phyloP scores from a whole-genome alignment of 2,113 vertebrate species.

The Prionailurus viverrinus region DNA sequence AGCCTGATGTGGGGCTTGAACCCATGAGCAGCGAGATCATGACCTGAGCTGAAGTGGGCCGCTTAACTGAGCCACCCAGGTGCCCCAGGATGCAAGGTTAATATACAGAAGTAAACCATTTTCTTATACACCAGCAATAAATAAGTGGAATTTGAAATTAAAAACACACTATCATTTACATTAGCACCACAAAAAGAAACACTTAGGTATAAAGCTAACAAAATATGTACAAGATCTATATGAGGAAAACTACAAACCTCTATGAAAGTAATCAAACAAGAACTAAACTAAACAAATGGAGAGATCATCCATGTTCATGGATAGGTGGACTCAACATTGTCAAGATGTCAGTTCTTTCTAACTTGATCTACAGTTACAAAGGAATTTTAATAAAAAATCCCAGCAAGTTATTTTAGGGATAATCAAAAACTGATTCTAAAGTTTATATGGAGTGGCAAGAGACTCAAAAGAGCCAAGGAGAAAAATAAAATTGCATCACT shows the following conservation, averaged over 20 bases:
- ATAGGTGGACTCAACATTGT: background rate
- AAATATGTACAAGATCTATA: background rate
- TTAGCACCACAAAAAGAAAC: background rate
- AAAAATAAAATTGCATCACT: background rate
- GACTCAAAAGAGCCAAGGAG: background rate
- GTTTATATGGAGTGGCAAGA: background rate
- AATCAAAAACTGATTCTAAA: background rate
- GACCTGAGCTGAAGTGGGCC: no score
- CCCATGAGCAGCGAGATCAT: no score
- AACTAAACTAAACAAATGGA: background rate
- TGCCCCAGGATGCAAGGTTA: background rate
- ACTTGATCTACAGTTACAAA: background rate
- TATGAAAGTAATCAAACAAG: background rate
- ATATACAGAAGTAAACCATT: background rate
- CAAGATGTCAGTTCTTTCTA: background rate
- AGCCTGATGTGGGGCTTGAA: no score
- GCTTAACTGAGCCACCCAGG: no score
- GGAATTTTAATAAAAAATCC: background rate
- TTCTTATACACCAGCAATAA: background rate
- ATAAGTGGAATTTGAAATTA: background rate
- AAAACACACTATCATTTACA: background rate
- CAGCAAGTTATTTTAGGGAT: background rate
- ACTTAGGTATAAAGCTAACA: background rate
- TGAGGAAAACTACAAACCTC: background rate
- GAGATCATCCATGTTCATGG: background rate